Evolutionary conservation across 2,888 invertebrate species (phyloP).

Genomic region (Ectemnius cavifrons): DNA sequence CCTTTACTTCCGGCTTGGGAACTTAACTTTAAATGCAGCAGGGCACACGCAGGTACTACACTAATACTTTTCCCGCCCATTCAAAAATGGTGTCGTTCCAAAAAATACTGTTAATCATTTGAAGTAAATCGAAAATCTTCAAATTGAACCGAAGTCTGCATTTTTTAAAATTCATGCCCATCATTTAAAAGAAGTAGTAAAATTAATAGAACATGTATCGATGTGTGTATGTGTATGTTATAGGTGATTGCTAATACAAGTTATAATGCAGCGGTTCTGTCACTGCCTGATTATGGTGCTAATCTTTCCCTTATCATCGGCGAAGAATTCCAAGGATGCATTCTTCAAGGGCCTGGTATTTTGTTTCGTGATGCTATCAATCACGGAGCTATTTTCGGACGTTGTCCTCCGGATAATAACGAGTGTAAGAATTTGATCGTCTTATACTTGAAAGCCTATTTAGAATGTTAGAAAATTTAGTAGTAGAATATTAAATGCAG

Average conservation of each 20-base stretch:
- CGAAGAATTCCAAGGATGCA: slow-evolving; percentile 89
- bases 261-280: slow-evolving; percentile 87
- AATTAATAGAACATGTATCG: too few relatives aligned
- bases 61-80: too few relatives aligned
- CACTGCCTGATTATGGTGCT: slow-evolving; percentile 85
- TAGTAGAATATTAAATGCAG: too few relatives aligned
- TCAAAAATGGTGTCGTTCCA: background rate
- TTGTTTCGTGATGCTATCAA: slow-evolving; percentile 85
- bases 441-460: background rate
- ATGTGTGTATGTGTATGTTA: slow-evolving; percentile 30
- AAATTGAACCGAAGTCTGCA: too few relatives aligned
- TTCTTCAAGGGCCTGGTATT: slow-evolving; percentile 92
- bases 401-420: slow-evolving; percentile 86
- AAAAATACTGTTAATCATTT: background rate
- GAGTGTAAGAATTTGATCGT: slow-evolving; percentile 81
- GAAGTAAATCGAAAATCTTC: too few relatives aligned
- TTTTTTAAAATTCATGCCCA: too few relatives aligned
- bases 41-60: slow-evolving; percentile 80
- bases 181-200: too few relatives aligned
- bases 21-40: slow-evolving; percentile 80
- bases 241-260: slow-evolving; percentile 89
- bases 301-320: slow-evolving; percentile 88
- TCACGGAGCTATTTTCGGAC: slow-evolving; percentile 86
- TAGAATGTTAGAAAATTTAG: too few relatives aligned
- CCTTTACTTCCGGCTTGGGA: slow-evolving; percentile 82